Evolutionary conservation across 2,113 vertebrate genomes (phyloP).

Genomic region (Passer montanus): DNA sequence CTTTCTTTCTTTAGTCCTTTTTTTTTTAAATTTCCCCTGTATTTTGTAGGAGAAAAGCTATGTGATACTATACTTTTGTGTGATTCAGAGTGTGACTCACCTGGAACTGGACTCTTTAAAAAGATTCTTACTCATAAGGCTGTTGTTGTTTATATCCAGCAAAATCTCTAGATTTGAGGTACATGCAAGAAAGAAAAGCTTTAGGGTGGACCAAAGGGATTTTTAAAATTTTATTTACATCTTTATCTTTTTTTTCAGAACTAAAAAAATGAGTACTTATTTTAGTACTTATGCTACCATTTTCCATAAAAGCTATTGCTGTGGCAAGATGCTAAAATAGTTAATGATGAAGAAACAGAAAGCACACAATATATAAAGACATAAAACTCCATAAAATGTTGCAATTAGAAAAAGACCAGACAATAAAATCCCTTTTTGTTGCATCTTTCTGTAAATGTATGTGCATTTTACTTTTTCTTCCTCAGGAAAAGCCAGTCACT

Average conservation of each 20-base stretch:
- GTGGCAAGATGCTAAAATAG: neutral
- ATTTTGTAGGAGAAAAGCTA: neutral
- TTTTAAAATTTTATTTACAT: neutral
- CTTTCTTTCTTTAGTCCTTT: neutral
- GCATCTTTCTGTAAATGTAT: neutral
- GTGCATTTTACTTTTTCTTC: conserved; percentile 11
- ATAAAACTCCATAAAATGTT: neutral
- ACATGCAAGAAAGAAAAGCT: neutral
- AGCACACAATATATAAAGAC: neutral
- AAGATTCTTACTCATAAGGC: neutral
- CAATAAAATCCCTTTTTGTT: conserved; percentile 35
- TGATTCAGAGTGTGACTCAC: conserved; percentile 43
- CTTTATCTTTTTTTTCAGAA: neutral
- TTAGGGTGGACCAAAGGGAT: neutral
- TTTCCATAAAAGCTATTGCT: neutral
- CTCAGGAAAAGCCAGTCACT: neutral
- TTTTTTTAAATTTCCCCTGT: neutral
- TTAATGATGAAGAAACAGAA: conserved; percentile 16
- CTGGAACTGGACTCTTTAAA: neutral
- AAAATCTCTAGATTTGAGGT: neutral
- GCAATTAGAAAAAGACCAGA: conserved; percentile 18
- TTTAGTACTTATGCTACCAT: neutral
- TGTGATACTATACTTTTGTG: conserved; percentile 1
- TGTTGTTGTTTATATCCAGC: neutral
- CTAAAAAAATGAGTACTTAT: neutral